Percentiles rank a stretch among this genome's conserved stretches.
phyloP scores from a whole-genome alignment of 2,888 invertebrate genomes.

The Andrena bicolor region DNA sequence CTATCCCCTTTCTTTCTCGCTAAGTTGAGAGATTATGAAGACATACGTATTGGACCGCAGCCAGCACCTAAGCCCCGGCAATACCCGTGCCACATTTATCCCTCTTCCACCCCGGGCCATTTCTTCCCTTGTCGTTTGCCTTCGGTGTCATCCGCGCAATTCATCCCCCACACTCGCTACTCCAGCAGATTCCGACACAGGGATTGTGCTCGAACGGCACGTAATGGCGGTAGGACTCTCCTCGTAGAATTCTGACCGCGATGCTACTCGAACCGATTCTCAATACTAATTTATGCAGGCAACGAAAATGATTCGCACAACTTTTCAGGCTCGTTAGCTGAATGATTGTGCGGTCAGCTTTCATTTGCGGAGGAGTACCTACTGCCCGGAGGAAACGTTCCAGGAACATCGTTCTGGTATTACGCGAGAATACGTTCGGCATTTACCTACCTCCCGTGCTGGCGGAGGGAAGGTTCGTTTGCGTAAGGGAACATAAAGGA shows the following conservation, averaged over 20 bases:
- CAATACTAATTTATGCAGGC: constrained; percentile 23
- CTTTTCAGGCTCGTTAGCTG: constrained; percentile 23
- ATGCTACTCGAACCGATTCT: constrained; percentile 15
- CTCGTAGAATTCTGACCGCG: constrained; percentile 7
- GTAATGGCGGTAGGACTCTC: not conserved
- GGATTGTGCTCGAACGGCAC: not conserved
- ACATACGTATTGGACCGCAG: constrained; percentile 69
- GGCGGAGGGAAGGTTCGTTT: not conserved
- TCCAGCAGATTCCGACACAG: not conserved
- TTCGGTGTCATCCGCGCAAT: constrained; percentile 29
- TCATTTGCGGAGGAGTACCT: constrained; percentile 3
- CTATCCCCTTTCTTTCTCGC: constrained; percentile 44
- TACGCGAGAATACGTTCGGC: not conserved
- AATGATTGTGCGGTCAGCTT: not conserved
- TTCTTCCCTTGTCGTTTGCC: constrained; percentile 40
- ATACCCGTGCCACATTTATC: constrained; percentile 60
- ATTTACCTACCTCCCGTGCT: not conserved
- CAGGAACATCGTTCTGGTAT: not conserved
- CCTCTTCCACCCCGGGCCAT: constrained; percentile 19
- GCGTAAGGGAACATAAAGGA: not conserved
- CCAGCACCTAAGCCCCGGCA: constrained; percentile 67
- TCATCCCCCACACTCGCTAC: constrained; percentile 26
- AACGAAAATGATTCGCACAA: constrained; percentile 11
- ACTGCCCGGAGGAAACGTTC: not conserved
- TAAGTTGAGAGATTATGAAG: constrained; percentile 74